Percentiles rank a stretch among this genome's conserved stretches.
These are phyloP conservation scores for Dysidea cf. avara DNA, from an alignment of 37 sponge, comb jelly and placozoan species.

Conservation along the genomic window DNA sequence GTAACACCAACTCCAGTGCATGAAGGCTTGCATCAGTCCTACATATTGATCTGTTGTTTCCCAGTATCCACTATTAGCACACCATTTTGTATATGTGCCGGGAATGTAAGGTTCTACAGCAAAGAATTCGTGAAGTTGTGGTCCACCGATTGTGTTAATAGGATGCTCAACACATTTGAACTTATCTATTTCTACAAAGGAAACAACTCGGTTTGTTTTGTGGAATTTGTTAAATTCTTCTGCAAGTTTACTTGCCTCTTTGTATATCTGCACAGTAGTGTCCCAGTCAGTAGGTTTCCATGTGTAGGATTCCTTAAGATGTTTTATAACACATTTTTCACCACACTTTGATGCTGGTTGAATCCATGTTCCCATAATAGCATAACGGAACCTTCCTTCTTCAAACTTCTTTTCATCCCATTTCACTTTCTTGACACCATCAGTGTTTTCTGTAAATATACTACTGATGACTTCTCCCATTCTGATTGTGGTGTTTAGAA, in stretches of 20 bases:
- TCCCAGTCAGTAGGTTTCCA: constrained; percentile 48
- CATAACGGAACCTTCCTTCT: constrained; percentile 40
- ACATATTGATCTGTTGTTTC: neutral
- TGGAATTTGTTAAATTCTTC: constrained; percentile 5
- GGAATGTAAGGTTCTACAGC: constrained; percentile 43
- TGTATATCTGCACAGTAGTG: constrained; percentile 8
- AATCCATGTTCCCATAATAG: constrained; percentile 39
- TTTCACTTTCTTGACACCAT: too few relatives aligned
- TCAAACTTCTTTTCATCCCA: constrained; percentile 39
- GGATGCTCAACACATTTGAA: neutral
- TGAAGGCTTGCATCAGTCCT: constrained; percentile 59
- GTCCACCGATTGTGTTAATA: neutral
- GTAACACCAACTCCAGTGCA: constrained; percentile 62
- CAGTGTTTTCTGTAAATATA: too few relatives aligned
- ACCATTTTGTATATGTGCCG: constrained; percentile 48
- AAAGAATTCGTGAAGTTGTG: constrained; percentile 26
- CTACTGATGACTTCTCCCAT: too few relatives aligned
- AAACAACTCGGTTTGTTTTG: neutral
- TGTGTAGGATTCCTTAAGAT: constrained; percentile 22
- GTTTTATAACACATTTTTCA: constrained; percentile 36
- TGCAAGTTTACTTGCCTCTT: constrained; percentile 32
- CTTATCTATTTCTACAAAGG: constrained; percentile 27
- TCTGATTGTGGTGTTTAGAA: too few relatives aligned
- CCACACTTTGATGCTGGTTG: constrained; percentile 21
- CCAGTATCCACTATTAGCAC: constrained; percentile 46